These are phyloP conservation scores for Pipistrellus kuhlii DNA, from an alignment of 2,797 vertebrate species.

Conservation along the genomic window DNA sequence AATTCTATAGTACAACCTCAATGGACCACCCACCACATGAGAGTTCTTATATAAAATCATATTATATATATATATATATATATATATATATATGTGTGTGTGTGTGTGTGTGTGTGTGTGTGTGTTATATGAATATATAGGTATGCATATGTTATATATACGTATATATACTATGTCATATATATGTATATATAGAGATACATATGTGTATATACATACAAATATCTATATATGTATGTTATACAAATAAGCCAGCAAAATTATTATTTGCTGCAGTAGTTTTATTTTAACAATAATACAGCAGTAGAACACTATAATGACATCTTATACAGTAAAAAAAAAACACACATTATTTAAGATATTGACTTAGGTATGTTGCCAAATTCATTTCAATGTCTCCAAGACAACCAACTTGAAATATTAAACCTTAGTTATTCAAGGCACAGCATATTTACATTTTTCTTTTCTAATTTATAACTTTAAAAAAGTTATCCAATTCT, in stretches of 20 bases:
- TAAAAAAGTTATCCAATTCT: background rate
- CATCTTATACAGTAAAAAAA: background rate
- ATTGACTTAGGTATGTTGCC: background rate
- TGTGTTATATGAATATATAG: background rate
- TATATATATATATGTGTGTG: no score
- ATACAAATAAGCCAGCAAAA: background rate
- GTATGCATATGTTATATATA: background rate
- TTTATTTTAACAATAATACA: constrained; percentile 4
- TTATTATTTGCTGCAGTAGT: background rate
- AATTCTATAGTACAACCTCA: background rate
- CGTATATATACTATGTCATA: no score
- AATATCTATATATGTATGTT: no score
- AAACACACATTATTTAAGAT: background rate
- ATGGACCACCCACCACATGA: background rate
- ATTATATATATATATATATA: background rate
- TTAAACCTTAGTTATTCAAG: background rate
- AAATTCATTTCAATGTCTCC: background rate
- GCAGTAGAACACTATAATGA: background rate
- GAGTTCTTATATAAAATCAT: background rate
- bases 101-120: no score
- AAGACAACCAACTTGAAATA: background rate
- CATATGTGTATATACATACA: background rate
- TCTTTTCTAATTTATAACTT: constrained; percentile 5
- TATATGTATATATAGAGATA: background rate
- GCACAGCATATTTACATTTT: background rate